phyloP scores from a whole-genome alignment of 2,888 invertebrate genomes.

The Sesia bembeciformis region DNA sequence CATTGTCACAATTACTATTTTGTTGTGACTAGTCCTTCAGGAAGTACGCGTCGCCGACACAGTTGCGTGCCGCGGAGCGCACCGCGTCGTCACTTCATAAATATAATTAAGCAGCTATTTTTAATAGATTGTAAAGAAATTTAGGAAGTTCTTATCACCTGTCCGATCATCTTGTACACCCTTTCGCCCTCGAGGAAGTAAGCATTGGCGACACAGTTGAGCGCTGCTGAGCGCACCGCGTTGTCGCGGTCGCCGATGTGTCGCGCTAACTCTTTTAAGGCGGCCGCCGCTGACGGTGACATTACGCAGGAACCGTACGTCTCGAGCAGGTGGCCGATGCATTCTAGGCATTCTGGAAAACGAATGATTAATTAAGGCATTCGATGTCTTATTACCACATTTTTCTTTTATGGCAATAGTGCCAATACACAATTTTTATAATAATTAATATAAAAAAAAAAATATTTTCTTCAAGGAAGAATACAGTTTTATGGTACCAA shows the following conservation, averaged over 20 bases:
- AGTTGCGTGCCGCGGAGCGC: conserved; percentile 88
- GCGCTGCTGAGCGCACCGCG: conserved; percentile 94
- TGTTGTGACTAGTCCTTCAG: no score
- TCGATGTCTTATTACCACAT: no score
- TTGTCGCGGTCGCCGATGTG: conserved; percentile 98
- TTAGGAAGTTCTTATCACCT: conserved; percentile 59
- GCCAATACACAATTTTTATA: no score
- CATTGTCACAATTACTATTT: no score
- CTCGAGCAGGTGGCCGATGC: conserved; percentile 89
- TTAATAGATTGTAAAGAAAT: no score
- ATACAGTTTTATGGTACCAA: no score
- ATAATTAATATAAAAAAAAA: no score
- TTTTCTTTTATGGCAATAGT: no score
- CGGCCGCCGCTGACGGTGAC: conserved; percentile 84
- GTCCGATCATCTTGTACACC: conserved; percentile 92
- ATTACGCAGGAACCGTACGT: conserved; percentile 89
- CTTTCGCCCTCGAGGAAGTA: conserved; percentile 93
- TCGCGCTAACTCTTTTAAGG: conserved; percentile 92
- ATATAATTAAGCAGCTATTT: no score
- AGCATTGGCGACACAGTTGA: conserved; percentile 94
- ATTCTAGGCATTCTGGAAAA: conserved; percentile 89
- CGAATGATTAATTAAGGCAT: no score
- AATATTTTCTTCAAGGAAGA: no score
- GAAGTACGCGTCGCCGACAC: no score
- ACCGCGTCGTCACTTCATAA: conserved; percentile 88